Conservation (phyloP, 2,113 vertebrate species). For the Sus scrofa region DNA sequence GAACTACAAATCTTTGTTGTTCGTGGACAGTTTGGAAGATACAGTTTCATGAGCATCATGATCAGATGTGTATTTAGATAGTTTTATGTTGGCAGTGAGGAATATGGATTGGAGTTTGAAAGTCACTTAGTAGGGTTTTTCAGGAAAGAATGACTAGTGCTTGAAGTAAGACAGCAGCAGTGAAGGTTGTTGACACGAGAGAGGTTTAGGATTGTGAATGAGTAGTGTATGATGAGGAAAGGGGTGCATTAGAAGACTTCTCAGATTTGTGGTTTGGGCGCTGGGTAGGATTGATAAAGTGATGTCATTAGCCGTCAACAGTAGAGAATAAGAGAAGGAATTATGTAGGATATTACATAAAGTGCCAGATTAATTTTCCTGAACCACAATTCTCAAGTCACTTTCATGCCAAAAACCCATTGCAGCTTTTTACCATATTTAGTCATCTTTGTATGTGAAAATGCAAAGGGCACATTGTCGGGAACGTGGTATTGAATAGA, state of each 20-base stretch:
- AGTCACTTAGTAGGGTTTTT: neutral
- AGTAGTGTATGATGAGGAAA: neutral
- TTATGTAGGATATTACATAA: neutral
- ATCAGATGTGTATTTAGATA: neutral
- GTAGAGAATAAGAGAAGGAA: slow-evolving; percentile 1
- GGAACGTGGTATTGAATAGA: neutral
- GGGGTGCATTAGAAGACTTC: neutral
- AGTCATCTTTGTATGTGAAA: slow-evolving; percentile 4
- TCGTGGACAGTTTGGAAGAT: neutral
- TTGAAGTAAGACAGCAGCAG: neutral
- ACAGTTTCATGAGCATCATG: neutral
- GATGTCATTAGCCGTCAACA: slow-evolving; percentile 15
- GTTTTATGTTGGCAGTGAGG: neutral
- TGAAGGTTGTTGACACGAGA: slow-evolving; percentile 13
- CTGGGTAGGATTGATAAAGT: slow-evolving; percentile 48
- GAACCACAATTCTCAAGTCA: slow-evolving; percentile 8
- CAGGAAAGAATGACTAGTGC: neutral
- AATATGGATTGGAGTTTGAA: neutral
- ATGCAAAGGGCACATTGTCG: neutral
- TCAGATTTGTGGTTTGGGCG: slow-evolving; percentile 23
- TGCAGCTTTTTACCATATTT: neutral
- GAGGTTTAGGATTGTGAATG: slow-evolving; percentile 39
- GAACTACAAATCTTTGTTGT: neutral
- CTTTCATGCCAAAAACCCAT: slow-evolving; percentile 5
- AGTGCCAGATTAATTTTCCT: slow-evolving; percentile 40